Base-by-base conservation (phyloP, 2,797 vertebrate genomes). In the Coregonus ussuriensis region DNA sequence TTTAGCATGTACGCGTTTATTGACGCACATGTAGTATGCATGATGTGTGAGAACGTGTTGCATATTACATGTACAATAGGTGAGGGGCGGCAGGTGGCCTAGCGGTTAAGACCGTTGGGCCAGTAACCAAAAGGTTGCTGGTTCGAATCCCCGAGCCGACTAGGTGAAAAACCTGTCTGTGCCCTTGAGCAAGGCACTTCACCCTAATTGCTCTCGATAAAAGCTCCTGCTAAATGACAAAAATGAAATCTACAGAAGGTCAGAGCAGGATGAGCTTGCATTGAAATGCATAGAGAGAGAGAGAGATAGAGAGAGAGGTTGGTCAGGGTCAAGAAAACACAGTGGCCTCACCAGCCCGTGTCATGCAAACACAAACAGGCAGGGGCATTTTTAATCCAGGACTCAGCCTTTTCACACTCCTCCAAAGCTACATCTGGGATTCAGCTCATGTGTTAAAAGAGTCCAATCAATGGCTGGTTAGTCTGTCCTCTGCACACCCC, bases 381-480 rank as follows among this genome's bases (percentile, higher is more conserved):
- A 47, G 35, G 35, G 35, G 35, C 53, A 1, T 21, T 59, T 59
- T 21, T 35, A 4, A 37, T 68, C 66, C 16, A 33, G 31, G 25
- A 33, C 31, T n/a, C 18, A n/a, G 37, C 15, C 68, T 70, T 51
- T 70, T 70, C 68, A 70, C 68, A 70, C 68, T 25, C 33, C 68
- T 35, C 18, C 18, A 9, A 35, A 41, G 68, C 33, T 16, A 70
- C 68, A 70, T 51, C 68, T 51, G 18, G 18, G 68, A 70, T 70
- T 70, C 68, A 41, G 68, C 68, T 70, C 37, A 67, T 67, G 68
- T 70, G 68, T 70, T 70, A 25, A 70, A 70, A 47, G 68, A 70
- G 33, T 41, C 68, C 37, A 51, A 70, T 70, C 68, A 70, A 47
- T 70, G 68, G 1, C 37, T 11, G 33, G 33, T 37, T 37, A 47